Conservation (phyloP, 2,797 vertebrate species). For the Peromyscus attwateri region DNA sequence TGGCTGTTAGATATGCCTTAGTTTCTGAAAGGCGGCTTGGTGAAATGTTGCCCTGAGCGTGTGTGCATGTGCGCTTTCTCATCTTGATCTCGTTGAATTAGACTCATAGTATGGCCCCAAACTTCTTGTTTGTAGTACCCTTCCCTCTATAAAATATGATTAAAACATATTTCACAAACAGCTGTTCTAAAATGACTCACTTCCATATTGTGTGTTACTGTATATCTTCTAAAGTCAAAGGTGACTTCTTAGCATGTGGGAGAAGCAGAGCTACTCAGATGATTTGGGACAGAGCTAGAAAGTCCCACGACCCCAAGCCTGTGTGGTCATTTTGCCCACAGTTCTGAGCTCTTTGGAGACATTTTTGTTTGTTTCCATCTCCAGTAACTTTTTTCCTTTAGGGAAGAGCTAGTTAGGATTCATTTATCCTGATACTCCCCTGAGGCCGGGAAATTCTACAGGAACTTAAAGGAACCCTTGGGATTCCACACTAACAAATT, state of each 20-base stretch:
- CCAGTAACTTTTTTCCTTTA: neutral
- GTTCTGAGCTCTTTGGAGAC: slow-evolving; percentile 52
- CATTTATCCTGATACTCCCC: slow-evolving; percentile 36
- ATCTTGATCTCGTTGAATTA: slow-evolving; percentile 41
- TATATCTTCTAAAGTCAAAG: slow-evolving; percentile 54
- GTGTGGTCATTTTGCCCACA: neutral
- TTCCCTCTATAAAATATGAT: slow-evolving; percentile 2
- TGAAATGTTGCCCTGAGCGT: neutral
- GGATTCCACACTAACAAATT: slow-evolving; percentile 46
- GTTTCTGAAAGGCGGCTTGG: slow-evolving; percentile 7
- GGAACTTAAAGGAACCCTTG: slow-evolving; percentile 32
- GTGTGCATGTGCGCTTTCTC: neutral
- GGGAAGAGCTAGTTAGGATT: slow-evolving; percentile 14
- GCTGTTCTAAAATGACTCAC: slow-evolving; percentile 39
- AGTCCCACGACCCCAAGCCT: neutral
- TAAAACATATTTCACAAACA: slow-evolving; percentile 35
- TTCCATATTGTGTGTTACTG: neutral
- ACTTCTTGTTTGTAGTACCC: neutral
- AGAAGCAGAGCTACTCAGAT: slow-evolving; percentile 11
- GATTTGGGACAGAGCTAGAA: neutral
- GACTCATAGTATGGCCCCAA: neutral
- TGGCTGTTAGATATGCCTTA: neutral
- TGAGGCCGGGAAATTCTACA: slow-evolving; percentile 14
- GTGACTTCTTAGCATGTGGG: slow-evolving; percentile 20
- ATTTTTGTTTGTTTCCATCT: slow-evolving; percentile 34